Base-by-base conservation (phyloP, 2,797 vertebrate species). In the Karalla daura region DNA sequence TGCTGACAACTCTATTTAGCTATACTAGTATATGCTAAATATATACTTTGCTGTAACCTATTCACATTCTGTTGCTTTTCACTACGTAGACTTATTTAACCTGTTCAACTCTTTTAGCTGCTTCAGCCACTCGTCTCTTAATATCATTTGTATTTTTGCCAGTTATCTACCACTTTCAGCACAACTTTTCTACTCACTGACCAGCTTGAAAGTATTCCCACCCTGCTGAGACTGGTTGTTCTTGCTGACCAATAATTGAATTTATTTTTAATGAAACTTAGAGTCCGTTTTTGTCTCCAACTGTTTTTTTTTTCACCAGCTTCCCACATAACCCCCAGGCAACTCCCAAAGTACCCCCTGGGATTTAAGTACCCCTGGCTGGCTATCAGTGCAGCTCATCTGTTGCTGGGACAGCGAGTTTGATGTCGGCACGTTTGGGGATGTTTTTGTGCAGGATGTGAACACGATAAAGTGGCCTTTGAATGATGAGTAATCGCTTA, bases 401-500 rank as follows among this genome's bases (percentile, higher is more conserved):
- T 46, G 66, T 76, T 46, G 40, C 44, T 12, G 40, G 59, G 64
- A 65, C 63, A 51, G 30, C 27, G 30, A 51, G 37, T 68, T 74
- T 84, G 77, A 80, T 72, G 76, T 43, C 2, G 36, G 52, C 60
- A 53, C 62, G 21, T 10, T n/a, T 41, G 20, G 65, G 41, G 32
- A 46, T 67, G 47, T 74, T 71, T 74, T 63, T 64, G 67, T 49
- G 44, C 37, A 18, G 45, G 71, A 70, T 60, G 55, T 52, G 64
- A 71, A 21, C 53, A 25, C 15, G 17, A 54, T 61, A 63, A 78
- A 81, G 74, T 76, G 56, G 37, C 74, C 81, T 86, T 85, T 84
- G 76, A 84, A 63, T 56, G 58, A 73, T 70, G 70, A 81, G 43
- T 66, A 83, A 86, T 68, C 62, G 62, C 60, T 76, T 59, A 55